phyloP scores from a whole-genome alignment of 2,888 invertebrate genomes.

The Aleiodes testaceus region DNA sequence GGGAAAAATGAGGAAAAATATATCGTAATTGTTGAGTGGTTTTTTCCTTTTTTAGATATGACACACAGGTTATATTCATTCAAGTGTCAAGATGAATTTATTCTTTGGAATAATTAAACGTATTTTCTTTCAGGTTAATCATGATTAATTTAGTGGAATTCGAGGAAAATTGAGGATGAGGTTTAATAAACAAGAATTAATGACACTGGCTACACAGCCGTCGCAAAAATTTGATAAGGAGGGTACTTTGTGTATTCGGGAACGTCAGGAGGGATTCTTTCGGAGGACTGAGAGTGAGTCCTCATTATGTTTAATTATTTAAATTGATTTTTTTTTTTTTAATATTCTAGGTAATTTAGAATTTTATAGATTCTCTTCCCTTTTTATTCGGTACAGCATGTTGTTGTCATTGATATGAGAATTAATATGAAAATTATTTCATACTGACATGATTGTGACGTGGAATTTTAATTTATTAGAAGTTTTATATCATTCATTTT shows the following conservation, averaged over 20 bases:
- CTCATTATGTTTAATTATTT: constrained; percentile 40
- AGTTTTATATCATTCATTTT: no score
- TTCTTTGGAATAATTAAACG: constrained; percentile 16
- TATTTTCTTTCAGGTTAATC: constrained; percentile 11
- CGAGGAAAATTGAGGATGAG: constrained; percentile 78
- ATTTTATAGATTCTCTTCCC: constrained; percentile 32
- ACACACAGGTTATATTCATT: neutral
- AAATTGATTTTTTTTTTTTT: neutral
- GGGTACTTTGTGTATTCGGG: constrained; percentile 88
- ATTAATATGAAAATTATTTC: no score
- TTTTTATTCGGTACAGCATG: constrained; percentile 39
- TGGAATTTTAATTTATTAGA: no score
- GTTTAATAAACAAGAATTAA: constrained; percentile 92
- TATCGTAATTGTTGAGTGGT: no score
- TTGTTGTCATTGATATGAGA: constrained; percentile 11
- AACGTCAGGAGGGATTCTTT: constrained; percentile 93
- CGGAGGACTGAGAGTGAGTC: constrained; percentile 91
- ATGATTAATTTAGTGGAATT: constrained; percentile 41
- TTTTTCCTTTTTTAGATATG: neutral
- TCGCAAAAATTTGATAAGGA: constrained; percentile 93
- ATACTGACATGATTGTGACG: no score
- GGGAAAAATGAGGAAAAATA: no score
- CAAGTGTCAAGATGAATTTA: neutral
- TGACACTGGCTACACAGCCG: constrained; percentile 88
- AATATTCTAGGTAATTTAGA: constrained; percentile 40